phyloP scores from a whole-genome alignment of 23 tunicate genomes.

The Halocynthia aurantium region DNA sequence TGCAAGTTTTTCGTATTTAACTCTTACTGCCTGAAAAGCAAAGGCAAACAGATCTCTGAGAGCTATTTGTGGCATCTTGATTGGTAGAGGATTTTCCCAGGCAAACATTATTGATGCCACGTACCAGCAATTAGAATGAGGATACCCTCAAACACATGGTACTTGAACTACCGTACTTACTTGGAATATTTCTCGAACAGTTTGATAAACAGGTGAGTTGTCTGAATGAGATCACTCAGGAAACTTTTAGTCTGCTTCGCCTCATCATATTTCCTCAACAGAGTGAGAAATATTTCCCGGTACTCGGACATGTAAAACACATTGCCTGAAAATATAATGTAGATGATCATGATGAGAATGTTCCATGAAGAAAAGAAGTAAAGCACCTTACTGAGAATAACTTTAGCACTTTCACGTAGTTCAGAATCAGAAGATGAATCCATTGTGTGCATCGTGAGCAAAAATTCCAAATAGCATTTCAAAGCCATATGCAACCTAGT shows the following conservation, averaged over 20 bases:
- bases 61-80: too few species aligned
- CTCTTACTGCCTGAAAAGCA: too few species aligned
- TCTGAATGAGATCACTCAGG: constrained; percentile 40
- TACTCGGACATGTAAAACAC: constrained; percentile 77
- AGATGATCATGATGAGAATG: background rate
- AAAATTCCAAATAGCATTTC: constrained; percentile 84
- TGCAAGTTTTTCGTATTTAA: too few species aligned
- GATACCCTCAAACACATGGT: background rate
- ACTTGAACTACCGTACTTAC: constrained; percentile 36
- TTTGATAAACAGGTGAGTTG: constrained; percentile 79
- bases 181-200: constrained; percentile 91
- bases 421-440: constrained; percentile 26
- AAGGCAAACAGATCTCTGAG: too few species aligned
- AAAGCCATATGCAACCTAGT: constrained; percentile 77
- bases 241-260: constrained; percentile 61
- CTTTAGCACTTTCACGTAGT: constrained; percentile 73
- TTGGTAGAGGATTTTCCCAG: background rate
- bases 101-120: background rate
- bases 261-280: constrained; percentile 79
- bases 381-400: constrained; percentile 52
- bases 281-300: constrained; percentile 69
- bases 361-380: background rate
- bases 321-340: constrained; percentile 34
- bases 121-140: background rate
- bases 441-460: constrained; percentile 67